These are phyloP conservation scores for Erynnis tages DNA, from an alignment of 2,888 invertebrate species.

Conservation along the genomic window DNA sequence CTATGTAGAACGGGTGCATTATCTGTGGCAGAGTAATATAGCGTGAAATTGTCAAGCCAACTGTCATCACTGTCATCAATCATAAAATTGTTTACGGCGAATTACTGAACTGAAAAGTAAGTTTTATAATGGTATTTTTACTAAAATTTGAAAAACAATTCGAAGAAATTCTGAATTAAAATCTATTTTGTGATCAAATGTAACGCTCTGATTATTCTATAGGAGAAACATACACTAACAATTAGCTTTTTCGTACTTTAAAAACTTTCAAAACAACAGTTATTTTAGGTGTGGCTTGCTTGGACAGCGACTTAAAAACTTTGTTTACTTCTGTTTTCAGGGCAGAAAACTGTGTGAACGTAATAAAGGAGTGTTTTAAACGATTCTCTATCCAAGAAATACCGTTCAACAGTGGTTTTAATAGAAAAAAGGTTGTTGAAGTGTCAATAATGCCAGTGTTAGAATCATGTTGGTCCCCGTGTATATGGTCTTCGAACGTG, in stretches of 20 bases:
- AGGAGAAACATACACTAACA: too few relatives aligned
- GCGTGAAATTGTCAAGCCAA: background rate
- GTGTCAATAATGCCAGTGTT: conserved; percentile 87
- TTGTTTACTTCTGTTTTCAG: conserved; percentile 13
- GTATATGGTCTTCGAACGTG: conserved; percentile 90
- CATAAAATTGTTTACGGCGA: background rate
- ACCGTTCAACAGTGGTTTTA: background rate
- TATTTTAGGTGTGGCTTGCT: conserved; percentile 33
- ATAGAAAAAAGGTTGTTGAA: background rate
- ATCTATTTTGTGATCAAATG: background rate
- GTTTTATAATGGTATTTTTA: background rate
- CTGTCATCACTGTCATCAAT: background rate
- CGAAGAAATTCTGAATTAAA: background rate
- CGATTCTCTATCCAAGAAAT: too few relatives aligned
- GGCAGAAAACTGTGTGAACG: too few relatives aligned
- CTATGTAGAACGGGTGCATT: too few relatives aligned
- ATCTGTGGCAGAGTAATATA: too few relatives aligned
- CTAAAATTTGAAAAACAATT: background rate
- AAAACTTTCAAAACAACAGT: conserved; percentile 25
- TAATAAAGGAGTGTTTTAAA: too few relatives aligned
- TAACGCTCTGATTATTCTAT: background rate
- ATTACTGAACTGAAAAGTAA: background rate
- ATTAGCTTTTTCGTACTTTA: too few relatives aligned
- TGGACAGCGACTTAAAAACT: conserved; percentile 4
- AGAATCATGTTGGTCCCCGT: conserved; percentile 93